Base-by-base conservation (phyloP, 2,888 invertebrate genomes). In the Campaea margaritaria region DNA sequence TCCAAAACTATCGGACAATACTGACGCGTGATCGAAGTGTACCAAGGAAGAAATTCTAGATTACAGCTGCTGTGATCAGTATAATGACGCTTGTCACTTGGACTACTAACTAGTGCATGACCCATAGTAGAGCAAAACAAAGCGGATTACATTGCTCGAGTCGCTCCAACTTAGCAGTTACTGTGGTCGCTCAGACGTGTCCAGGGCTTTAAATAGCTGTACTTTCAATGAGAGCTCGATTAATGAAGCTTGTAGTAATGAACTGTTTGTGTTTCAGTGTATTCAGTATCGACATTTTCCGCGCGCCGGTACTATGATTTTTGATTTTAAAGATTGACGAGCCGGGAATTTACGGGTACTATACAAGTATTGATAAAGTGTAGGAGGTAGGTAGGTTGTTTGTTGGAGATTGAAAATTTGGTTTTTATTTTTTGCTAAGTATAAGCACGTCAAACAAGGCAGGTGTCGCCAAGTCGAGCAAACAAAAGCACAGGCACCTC, bases 231-330 rank as follows among this genome's bases (percentile, higher is more conserved):
- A 46, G 39, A 49, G 27, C 28, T 28, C 28, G 50, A 42, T 42
- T 31, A 41, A 50, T 42, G 28, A 42, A 41, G 41, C 42, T 50
- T 50, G 50, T 39, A 27, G 39, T 49, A 49, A 47, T 47, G 48
- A 28, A 42, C 50, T 50, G 50, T 36, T 36, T 47, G 36, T 36
- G 16, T 47, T 47, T 47, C 47, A 47, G 16, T 8, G 1, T 47
- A 34, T 47, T 47, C 36, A 47, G 16, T n/a, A 7, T 47, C 16
- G 14, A 11, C 8, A 34, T 47, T 34, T 31, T 14, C n/a, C 13
- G 39, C 13, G 13, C 14, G 13, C 8, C 2, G 15, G 44, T 13
- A n/a, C 1, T 4, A 44, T 28, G 10, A 36, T 16, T 43, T n/a
- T 16, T 44, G 27, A 8, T n/a, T 44, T 28, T 1, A n/a, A 27